Conservation (phyloP, 2,888 invertebrate genomes). For the Cheilosia vernalis region DNA sequence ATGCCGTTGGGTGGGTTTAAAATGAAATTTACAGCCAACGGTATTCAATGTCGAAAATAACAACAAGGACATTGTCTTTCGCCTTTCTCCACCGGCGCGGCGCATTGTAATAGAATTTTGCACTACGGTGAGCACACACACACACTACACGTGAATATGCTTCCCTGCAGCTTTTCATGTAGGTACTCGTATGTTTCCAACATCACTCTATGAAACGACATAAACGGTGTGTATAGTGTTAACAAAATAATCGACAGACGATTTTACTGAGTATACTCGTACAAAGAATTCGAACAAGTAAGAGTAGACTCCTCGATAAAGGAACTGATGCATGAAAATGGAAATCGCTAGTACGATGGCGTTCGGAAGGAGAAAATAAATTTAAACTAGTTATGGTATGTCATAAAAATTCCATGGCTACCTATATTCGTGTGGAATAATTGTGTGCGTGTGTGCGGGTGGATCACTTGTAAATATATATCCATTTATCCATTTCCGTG, state of each 20-base stretch:
- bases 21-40: conserved; percentile 59
- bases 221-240: conserved; percentile 56
- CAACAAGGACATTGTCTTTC: conserved; percentile 37
- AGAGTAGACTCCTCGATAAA: conserved; percentile 39
- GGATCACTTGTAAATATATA: neutral
- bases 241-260: conserved; percentile 31
- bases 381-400: conserved; percentile 58
- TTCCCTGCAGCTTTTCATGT: conserved; percentile 29
- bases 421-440: conserved; percentile 9
- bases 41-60: conserved; percentile 57
- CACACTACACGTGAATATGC: neutral
- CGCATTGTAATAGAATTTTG: conserved; percentile 33
- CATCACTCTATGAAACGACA: conserved; percentile 69
- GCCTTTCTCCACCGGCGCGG: neutral
- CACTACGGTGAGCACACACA: conserved; percentile 10
- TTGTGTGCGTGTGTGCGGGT: neutral
- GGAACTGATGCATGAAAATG: conserved; percentile 64
- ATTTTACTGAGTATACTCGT: conserved; percentile 29
- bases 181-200: conserved; percentile 1
- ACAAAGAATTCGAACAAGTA: neutral
- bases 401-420: conserved; percentile 58
- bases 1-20: conserved; percentile 11
- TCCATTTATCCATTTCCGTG: neutral
- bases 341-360: conserved; percentile 27
- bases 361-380: conserved; percentile 15